Evolutionary conservation across 2,888 invertebrate genomes (phyloP), one percentile per base, ranked within the genome.

Genomic region (Polymixis flavicincta): DNA sequence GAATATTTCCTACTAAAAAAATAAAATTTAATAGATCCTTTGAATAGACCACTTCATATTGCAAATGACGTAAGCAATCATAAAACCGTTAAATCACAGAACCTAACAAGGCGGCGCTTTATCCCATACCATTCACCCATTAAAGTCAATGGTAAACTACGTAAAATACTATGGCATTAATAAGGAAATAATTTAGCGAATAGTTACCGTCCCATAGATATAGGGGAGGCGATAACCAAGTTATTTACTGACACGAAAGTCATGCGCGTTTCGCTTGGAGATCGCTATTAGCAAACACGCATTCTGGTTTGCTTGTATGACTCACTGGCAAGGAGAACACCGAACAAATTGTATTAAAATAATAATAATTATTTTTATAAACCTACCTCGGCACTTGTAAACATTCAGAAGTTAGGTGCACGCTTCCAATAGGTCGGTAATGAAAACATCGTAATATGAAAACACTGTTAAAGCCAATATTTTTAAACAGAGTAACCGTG

Each of bases 111-210:
- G 48, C 55, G n/a, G 25, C 28, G 50, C 19, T 13, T 2, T 63
- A 66, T 60, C 14, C 61, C 25, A 32, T 32, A 54, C 14, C 48
- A 54, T 13, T 74, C n/a, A 13, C 6, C 60, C 32, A 59, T 80
- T 79, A 74, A 69, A 63, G 60, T 71, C 48, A 71, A 74, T 68
- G 37, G 52, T 68, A 75, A 79, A 74, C 66, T 66, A 69, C 57
- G 42, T 57, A 69, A 57, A 73, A 74, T 76, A 74, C 32, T 76
- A 8, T 66, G 52, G 48, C 55, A 75, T 80, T 84, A 87, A 76
- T 80, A 86, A 86, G 88, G 87, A 85, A 88, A 88, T 85, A 78
- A 86, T 73, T 88, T 79, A 77, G 76, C 76, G 25, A 74, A 83
- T 71, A 71, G 68, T 82, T 85, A 82, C 81, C 45, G 76, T 87